Conservation (phyloP, 1,140 invertebrate species). For the Megalonaias nervosa region DNA sequence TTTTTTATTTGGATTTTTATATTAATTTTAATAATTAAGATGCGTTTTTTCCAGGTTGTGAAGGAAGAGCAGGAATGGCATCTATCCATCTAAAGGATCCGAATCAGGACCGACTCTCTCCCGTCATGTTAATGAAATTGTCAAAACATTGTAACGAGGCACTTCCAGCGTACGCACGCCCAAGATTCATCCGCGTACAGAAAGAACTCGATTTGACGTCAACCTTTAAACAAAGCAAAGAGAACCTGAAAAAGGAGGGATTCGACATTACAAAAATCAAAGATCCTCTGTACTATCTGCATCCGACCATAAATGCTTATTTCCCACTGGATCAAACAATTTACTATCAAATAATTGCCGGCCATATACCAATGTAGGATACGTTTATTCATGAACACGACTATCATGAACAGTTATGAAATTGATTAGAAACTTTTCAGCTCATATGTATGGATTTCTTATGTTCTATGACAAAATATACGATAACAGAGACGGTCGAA, state of each 20-base stretch:
- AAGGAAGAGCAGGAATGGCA: slow-evolving; percentile 58
- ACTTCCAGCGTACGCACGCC: slow-evolving; percentile 88
- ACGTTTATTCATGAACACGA: too few species aligned
- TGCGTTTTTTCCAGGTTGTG: slow-evolving; percentile 42
- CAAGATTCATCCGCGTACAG: slow-evolving; percentile 85
- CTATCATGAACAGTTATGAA: too few species aligned
- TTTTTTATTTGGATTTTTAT: too few species aligned
- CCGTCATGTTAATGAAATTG: slow-evolving; percentile 38
- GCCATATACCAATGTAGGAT: neutral
- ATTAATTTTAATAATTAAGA: too few species aligned
- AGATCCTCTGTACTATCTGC: slow-evolving; percentile 84
- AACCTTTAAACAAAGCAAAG: slow-evolving; percentile 60
- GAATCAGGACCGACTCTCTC: neutral
- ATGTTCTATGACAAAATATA: too few species aligned
- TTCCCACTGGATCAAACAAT: neutral
- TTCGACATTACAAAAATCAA: slow-evolving; percentile 85
- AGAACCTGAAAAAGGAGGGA: slow-evolving; percentile 85
- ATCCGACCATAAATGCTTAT: neutral
- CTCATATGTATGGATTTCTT: too few species aligned
- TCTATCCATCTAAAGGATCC: slow-evolving; percentile 35
- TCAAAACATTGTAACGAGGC: slow-evolving; percentile 60
- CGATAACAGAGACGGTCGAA: too few species aligned
- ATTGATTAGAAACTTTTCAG: too few species aligned
- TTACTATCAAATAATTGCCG: neutral
- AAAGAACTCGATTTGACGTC: slow-evolving; percentile 48